A percentile compares a stretch with the other conserved stretches of the same genome.
Evolutionary conservation across 2,113 vertebrate species (phyloP).

Genomic region (Ailurus styani): DNA sequence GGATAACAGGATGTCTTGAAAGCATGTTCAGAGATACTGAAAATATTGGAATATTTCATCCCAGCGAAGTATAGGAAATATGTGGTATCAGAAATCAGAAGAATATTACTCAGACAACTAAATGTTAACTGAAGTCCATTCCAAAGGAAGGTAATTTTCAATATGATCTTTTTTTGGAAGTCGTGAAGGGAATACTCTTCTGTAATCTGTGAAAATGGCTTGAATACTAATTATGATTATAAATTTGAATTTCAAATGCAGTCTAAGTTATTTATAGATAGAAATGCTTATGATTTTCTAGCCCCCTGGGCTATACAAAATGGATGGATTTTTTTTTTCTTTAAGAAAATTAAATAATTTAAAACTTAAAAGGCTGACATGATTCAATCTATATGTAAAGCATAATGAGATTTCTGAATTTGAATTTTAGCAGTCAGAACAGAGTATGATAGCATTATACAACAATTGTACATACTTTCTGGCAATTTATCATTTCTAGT

Average conservation of each 20-base stretch:
- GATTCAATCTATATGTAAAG: slow-evolving; percentile 45
- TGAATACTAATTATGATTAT: slow-evolving; percentile 36
- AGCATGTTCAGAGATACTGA: not conserved
- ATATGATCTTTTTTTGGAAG: not conserved
- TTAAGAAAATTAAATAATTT: slow-evolving; percentile 56
- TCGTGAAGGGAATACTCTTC: not conserved
- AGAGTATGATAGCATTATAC: not conserved
- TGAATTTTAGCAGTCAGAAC: slow-evolving; percentile 33
- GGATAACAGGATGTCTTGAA: not conserved
- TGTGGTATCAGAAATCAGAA: not conserved
- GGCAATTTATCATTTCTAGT: slow-evolving; percentile 20
- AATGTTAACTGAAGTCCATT: slow-evolving; percentile 18
- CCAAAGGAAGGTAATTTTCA: not conserved
- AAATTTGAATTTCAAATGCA: slow-evolving; percentile 58
- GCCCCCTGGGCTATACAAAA: slow-evolving; percentile 1
- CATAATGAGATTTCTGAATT: slow-evolving; percentile 42
- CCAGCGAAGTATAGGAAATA: not conserved
- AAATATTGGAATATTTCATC: not conserved
- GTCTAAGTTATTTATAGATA: slow-evolving; percentile 31
- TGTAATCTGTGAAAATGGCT: not conserved
- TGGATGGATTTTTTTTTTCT: slow-evolving; percentile 17
- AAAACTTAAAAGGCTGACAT: slow-evolving; percentile 27
- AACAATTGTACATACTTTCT: slow-evolving; percentile 20
- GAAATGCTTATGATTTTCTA: slow-evolving; percentile 30
- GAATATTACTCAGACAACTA: not conserved